Evolutionary conservation across 2,797 vertebrate species (phyloP).

Genomic region (Staurois parvus): DNA sequence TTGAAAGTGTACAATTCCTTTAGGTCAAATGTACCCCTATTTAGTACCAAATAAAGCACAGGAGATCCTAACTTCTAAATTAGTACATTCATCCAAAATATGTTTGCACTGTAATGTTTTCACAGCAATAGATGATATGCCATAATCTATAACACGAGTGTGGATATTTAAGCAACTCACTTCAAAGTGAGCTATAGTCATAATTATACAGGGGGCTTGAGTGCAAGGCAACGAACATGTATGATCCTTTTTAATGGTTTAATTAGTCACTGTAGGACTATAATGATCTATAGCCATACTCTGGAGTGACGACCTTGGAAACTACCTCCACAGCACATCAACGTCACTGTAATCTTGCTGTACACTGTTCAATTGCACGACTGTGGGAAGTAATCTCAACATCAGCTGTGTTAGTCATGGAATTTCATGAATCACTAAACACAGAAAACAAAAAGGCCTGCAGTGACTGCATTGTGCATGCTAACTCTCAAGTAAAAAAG

Average conservation of each 20-base stretch:
- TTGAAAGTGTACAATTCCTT: too few relatives aligned
- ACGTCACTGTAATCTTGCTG: not conserved
- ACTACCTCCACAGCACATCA: conserved; percentile 15
- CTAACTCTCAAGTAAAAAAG: not conserved
- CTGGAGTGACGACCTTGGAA: conserved; percentile 13
- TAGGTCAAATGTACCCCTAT: too few relatives aligned
- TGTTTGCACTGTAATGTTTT: too few relatives aligned
- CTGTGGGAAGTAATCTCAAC: conserved; percentile 17
- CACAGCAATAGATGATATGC: too few relatives aligned
- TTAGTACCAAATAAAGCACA: too few relatives aligned
- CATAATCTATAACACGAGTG: too few relatives aligned
- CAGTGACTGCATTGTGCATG: not conserved
- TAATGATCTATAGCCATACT: not conserved
- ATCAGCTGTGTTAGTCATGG: conserved; percentile 31
- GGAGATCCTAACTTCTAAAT: too few relatives aligned
- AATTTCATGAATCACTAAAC: conserved; percentile 24
- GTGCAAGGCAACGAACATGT: not conserved
- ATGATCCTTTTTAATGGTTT: not conserved
- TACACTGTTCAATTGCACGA: not conserved
- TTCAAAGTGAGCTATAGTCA: not conserved
- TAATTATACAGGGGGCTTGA: too few relatives aligned
- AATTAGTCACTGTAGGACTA: not conserved
- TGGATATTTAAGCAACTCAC: too few relatives aligned
- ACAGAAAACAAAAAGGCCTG: conserved; percentile 1
- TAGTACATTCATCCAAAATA: too few relatives aligned